A percentile compares a stretch with the other conserved stretches of the same genome.
phyloP scores from a whole-genome alignment of 2,888 invertebrate genomes.

The Hypomecis punctinalis region DNA sequence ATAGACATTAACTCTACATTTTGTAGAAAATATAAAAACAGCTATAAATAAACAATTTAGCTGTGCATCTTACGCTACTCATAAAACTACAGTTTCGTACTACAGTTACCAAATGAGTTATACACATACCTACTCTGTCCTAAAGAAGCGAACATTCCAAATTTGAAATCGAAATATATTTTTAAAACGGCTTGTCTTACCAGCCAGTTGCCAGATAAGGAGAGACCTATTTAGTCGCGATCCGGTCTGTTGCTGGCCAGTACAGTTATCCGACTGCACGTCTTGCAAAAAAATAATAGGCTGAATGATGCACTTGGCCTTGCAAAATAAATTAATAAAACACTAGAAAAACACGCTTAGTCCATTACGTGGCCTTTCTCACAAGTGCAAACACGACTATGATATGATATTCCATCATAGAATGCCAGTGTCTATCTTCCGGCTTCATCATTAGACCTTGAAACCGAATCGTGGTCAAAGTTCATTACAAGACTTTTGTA shows the following conservation, averaged over 20 bases:
- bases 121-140: constrained; percentile 12
- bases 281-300: constrained; percentile 28
- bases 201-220: constrained; percentile 54
- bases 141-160: constrained; percentile 37
- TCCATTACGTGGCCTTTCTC: no score
- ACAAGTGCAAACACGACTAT: no score
- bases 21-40: background rate
- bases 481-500: no score
- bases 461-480: no score
- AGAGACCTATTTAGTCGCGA: constrained; percentile 53
- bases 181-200: constrained; percentile 29
- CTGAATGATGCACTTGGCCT: constrained; percentile 14
- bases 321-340: constrained; percentile 13
- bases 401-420: no score
- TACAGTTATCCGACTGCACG: constrained; percentile 56
- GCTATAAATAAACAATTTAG: background rate
- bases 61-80: no score
- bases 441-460: no score
- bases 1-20: no score
- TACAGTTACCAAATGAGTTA: constrained; percentile 15
- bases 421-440: no score
- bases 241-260: constrained; percentile 45
- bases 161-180: constrained; percentile 34
- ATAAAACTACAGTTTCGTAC: background rate
- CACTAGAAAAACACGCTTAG: no score